Base-by-base conservation (phyloP, 2,113 vertebrate species). In the Formicarius rufipectus region DNA sequence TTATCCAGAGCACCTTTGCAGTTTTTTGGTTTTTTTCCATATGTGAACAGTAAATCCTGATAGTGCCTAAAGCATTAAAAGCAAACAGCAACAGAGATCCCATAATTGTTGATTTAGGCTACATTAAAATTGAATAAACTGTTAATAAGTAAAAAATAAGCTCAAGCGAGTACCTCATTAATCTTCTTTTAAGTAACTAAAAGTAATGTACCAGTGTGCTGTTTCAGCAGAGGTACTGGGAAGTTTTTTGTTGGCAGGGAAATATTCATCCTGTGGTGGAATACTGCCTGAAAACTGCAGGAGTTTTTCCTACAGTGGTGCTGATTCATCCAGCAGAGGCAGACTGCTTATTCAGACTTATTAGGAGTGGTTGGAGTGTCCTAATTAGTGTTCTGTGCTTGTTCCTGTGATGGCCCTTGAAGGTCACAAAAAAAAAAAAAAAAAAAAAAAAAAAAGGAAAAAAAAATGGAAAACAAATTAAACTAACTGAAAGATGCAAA, bases 81-180 rank as follows among this genome's bases (percentile, higher is more conserved):
- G 44, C 42, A 94, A 93, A 89, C 56, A 95, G 87, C 84, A 93
- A 67, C 68, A 85, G 31, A 93, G 64, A 80, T 64, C 45, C 76
- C 56, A 33, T 93, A 87, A 94, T 75, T 93, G 84, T 53, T 95
- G 56, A 79, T 89, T 95, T 94, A 81, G 56, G 27, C 63, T 71
- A 53, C 67, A 64, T 91, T 95, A 81, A 63, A 89, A 84, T 87
- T 95, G 71, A 95, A 85, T 79, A 84, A 96, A 90, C 28, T 85
- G 53, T 42, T 92, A 90, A 95, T 83, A 63, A 92, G 83, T 93
- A 80, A 95, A 75, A 95, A 95, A 91, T 76, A 93, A 90, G 85
- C 68, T 80, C 10, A 77, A 89, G 14, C n/a, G 55, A 92, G 30
- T 62, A 75, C 12, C 40, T 93, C 62, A 95, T 92, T 90, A 83